Conservation (phyloP, 2,113 vertebrate genomes). For the Nothocercus nigrocapillus region DNA sequence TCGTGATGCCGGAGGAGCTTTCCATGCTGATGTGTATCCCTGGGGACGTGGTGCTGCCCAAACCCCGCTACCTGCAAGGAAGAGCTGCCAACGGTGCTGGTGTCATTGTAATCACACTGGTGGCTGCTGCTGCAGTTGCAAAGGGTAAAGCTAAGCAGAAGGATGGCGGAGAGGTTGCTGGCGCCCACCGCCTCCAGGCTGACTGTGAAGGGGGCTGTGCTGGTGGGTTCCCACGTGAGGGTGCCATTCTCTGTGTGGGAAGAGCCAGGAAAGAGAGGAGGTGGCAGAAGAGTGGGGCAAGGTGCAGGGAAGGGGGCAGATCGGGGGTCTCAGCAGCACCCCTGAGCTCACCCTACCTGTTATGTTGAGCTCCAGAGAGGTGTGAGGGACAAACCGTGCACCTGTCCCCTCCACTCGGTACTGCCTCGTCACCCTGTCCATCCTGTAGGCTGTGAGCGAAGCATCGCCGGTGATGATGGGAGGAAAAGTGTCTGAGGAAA, state of each 20-base stretch:
- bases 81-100: neutral
- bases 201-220: neutral
- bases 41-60: neutral
- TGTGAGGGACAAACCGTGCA: neutral
- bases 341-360: neutral
- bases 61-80: conserved; percentile 32
- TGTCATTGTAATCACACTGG: conserved; percentile 38
- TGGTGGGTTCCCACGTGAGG: neutral
- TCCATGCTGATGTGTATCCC: neutral
- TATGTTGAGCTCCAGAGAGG: conserved; percentile 47
- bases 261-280: neutral
- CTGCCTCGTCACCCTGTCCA: conserved; percentile 44
- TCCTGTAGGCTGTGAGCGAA: neutral
- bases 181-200: conserved; percentile 24
- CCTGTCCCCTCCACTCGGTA: neutral
- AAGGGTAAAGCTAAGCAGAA: conserved; percentile 51
- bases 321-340: neutral
- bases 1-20: neutral
- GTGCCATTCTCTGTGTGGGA: neutral
- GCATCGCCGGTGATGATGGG: neutral
- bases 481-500: conserved; percentile 55
- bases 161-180: conserved; percentile 42
- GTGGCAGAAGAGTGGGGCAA: neutral
- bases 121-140: conserved; percentile 58
- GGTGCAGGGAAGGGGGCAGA: neutral